Evolutionary conservation across 2,888 invertebrate species (phyloP).

Genomic region (Coleophora deauratella): DNA sequence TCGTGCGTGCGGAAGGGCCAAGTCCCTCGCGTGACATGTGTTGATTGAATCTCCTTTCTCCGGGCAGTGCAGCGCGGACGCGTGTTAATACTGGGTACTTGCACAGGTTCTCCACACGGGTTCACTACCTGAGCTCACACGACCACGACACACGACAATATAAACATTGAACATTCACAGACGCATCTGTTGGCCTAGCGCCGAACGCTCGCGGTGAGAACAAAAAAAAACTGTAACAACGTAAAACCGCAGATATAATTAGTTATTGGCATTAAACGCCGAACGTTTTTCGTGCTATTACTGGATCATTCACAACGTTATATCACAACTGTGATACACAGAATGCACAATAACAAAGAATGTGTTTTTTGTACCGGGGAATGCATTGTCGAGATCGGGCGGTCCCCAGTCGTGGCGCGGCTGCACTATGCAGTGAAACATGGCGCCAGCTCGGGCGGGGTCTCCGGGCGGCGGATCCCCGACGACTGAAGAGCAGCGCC

Average conservation of each 20-base stretch:
- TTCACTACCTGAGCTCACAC: conserved; percentile 1
- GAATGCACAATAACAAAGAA: background rate
- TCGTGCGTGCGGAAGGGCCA: background rate
- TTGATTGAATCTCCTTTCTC: background rate
- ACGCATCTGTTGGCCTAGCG: background rate
- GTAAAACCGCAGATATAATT: conserved; percentile 35
- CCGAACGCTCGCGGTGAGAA: background rate
- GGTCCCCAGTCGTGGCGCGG: conserved; percentile 84
- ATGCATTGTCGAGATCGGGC: conserved; percentile 81
- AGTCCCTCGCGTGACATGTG: background rate
- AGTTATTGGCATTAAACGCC: conserved; percentile 34
- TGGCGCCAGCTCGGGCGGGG: conserved; percentile 38
- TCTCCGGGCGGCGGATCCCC: conserved; percentile 21
- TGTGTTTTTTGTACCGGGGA: conserved; percentile 76
- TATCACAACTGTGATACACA: background rate
- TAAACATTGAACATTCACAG: conserved; percentile 7
- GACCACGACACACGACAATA: conserved; percentile 14
- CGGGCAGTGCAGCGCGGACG: background rate
- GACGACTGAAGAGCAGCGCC: conserved; percentile 23
- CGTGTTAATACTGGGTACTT: background rate
- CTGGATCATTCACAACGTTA: conserved; percentile 19
- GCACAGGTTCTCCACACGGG: too few relatives aligned
- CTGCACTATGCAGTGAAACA: conserved; percentile 90
- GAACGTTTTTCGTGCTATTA: conserved; percentile 24
- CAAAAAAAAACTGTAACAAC: conserved; percentile 20